Evolutionary conservation across 2,888 invertebrate genomes (phyloP).

Genomic region (Sepiola atlantica): DNA sequence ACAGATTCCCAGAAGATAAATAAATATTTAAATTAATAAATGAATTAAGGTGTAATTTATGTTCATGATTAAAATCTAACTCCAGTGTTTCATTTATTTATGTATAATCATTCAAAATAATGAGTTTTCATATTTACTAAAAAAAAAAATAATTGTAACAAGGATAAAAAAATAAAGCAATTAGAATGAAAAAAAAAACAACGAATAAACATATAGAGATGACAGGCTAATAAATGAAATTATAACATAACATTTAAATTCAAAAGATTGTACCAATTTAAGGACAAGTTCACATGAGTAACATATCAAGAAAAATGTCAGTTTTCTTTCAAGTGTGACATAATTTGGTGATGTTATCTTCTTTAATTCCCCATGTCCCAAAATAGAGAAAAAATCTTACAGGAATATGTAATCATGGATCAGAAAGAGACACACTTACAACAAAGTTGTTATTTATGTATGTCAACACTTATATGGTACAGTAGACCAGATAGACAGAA

Average conservation of each 20-base stretch:
- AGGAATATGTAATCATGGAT: neutral
- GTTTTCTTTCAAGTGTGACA: neutral
- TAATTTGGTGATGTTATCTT: neutral
- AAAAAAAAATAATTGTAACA: neutral
- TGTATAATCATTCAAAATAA: slow-evolving; percentile 9
- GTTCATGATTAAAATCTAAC: neutral
- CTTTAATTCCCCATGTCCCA: neutral
- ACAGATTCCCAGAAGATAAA: neutral
- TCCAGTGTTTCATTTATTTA: neutral
- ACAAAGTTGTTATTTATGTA: neutral
- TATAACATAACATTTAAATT: neutral
- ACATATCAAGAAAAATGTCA: slow-evolving; percentile 32
- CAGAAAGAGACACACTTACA: neutral
- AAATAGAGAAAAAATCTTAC: neutral
- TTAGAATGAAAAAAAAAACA: neutral
- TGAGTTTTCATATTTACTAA: neutral
- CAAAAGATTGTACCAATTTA: neutral
- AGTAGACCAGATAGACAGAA: neutral
- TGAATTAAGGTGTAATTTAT: slow-evolving; percentile 2
- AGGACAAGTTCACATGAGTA: slow-evolving; percentile 32
- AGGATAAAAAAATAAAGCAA: neutral
- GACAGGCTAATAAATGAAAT: neutral
- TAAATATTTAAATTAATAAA: slow-evolving; percentile 6
- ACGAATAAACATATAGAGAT: neutral
- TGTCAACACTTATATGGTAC: neutral